Conservation (phyloP, 2,797 vertebrate species). For the Ara ararauna region DNA sequence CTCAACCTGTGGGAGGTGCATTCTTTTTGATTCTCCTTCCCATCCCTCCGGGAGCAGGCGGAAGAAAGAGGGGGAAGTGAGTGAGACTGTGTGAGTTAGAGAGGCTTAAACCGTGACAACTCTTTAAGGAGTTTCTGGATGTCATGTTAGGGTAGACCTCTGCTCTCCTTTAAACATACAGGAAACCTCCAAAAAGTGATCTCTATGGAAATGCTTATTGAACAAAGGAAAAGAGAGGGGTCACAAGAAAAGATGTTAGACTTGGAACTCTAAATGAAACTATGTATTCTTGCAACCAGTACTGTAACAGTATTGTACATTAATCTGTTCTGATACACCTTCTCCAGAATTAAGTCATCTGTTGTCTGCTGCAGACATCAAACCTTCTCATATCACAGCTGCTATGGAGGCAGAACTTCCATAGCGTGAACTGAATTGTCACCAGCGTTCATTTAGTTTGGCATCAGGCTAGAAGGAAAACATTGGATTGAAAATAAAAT, state of each 20-base stretch:
- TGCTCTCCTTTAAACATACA: not conserved
- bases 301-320: not conserved
- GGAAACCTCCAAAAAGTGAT: not conserved
- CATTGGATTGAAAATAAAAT: not conserved
- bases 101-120: too few species aligned
- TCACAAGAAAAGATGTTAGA: not conserved
- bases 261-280: not conserved
- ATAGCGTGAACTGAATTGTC: not conserved
- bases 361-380: not conserved
- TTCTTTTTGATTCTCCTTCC: too few species aligned
- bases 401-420: not conserved
- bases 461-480: not conserved
- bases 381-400: not conserved
- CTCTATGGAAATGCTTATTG: not conserved
- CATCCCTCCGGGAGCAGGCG: too few species aligned
- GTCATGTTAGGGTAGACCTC: rapidly evolving
- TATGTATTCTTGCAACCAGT: not conserved
- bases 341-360: not conserved
- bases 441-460: not conserved
- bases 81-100: too few species aligned
- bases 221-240: not conserved
- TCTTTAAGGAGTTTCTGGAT: not conserved
- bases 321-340: not conserved
- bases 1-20: too few species aligned
- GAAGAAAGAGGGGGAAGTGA: too few species aligned